Percentiles rank a stretch among this genome's conserved stretches.
These are phyloP conservation scores for Aplodontia rufa DNA, from an alignment of 2,113 vertebrate genomes.

Conservation along the genomic window DNA sequence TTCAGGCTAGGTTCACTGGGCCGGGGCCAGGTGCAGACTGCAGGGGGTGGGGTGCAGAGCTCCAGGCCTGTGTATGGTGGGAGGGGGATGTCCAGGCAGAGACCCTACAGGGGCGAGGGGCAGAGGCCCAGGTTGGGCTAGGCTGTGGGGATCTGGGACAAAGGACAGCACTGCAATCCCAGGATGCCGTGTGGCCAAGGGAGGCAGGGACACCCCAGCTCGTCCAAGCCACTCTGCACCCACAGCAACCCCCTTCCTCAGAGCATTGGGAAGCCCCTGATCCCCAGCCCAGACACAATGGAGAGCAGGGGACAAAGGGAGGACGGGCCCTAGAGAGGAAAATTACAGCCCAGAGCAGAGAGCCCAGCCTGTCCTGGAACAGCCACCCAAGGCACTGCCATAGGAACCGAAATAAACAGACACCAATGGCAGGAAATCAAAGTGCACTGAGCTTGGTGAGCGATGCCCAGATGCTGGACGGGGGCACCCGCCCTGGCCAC, in stretches of 20 bases:
- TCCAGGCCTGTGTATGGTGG: fast-evolving
- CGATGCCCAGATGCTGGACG: background rate
- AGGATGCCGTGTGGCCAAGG: fast-evolving
- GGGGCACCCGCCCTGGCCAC: background rate
- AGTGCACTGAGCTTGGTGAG: too few species aligned
- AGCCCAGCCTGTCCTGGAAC: background rate
- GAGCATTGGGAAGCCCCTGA: fast-evolving
- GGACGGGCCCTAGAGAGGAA: background rate
- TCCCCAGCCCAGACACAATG: background rate
- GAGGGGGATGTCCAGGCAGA: background rate
- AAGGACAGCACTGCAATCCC: background rate
- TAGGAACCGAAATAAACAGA: background rate
- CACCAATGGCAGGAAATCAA: fast-evolving
- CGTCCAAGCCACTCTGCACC: fast-evolving
- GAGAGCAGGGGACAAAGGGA: fast-evolving
- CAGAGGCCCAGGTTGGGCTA: fast-evolving
- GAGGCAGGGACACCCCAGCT: background rate
- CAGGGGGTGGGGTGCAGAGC: fast-evolving
- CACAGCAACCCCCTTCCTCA: fast-evolving
- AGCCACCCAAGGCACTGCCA: background rate
- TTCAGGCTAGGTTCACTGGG: too few species aligned
- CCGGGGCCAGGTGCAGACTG: fast-evolving
- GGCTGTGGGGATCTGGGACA: fast-evolving
- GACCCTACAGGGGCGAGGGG: background rate
- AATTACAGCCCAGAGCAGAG: background rate